Base-by-base conservation (phyloP, 30 jellyfish, hydroid and myxozoan genomes). In the Hydractinia symbiolongicarpus region DNA sequence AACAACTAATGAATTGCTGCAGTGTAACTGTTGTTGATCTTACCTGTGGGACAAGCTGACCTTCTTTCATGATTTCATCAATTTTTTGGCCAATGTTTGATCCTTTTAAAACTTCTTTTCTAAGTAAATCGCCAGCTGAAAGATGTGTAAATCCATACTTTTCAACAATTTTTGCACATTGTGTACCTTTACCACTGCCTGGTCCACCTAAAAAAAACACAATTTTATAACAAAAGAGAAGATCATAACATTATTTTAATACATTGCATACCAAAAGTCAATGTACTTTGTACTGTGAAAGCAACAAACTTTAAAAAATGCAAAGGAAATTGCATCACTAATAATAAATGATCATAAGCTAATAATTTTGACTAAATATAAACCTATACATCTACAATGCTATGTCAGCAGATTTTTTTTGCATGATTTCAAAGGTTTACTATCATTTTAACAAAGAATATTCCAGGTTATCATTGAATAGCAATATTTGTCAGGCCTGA, bases 121-220 rank as follows among this genome's bases (percentile, higher is more conserved):
- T 72, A 52, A 92, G 83, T 49, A 92, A 78, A 75, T 87, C 95
- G 6, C 98, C 98, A 21, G 98, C 98, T 17, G 98, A 92, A 30
- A 92, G 58, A 79, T 92, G 98, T 54, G 67, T 82, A 64, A 56
- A 87, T 4, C 90, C 96, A 82, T 79, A 86, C 8, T 83, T 81
- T 58, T 83, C 90, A 11, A 54, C 92, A 49, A 92, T 61, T 67
- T 80, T 92, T 79, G 89, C 93, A 70, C 98, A 92, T 57, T 92
- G 98, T 10, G 98, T 92, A n/a, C 98, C 98, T 71, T 92, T 92
- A 16, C 98, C 98, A 79, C 90, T 75, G 15, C 98, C 98, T 60
- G 98, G 98, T 5, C 98, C 98, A 83, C 98, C 98, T 92, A 49
- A 78, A 72, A 76, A 53, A 74, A 69, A 30, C n/a, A 30, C 17